phyloP scores from a whole-genome alignment of 2,113 vertebrate species.

The Ondatra zibethicus region DNA sequence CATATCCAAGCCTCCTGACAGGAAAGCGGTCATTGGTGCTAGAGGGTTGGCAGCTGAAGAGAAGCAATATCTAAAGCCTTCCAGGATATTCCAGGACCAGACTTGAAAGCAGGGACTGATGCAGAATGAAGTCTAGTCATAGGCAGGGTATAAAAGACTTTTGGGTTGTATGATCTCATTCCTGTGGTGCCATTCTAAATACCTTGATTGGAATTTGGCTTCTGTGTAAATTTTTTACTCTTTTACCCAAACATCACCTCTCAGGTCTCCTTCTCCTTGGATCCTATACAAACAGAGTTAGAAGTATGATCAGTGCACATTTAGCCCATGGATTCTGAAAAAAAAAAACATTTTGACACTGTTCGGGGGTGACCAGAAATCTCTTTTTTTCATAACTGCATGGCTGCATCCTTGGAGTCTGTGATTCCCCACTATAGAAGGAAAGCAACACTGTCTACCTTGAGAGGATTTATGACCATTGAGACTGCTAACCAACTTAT shows the following conservation, averaged over 20 bases:
- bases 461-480: background rate
- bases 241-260: background rate
- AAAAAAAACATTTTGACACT: background rate
- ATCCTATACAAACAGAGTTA: background rate
- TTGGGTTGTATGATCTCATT: background rate
- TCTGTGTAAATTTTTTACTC: background rate
- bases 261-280: fast-evolving
- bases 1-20: background rate
- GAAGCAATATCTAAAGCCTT: background rate
- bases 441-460: background rate
- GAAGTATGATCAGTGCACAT: background rate
- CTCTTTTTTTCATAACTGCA: background rate
- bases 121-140: background rate
- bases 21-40: background rate
- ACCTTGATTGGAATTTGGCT: background rate
- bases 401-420: background rate
- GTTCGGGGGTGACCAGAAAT: background rate
- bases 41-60: background rate
- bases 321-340: background rate
- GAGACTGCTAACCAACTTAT: background rate
- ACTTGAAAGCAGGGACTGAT: background rate
- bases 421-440: background rate
- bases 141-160: background rate
- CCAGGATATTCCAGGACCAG: background rate
- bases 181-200: background rate